A percentile compares a stretch with the other conserved stretches of the same genome.
These are phyloP conservation scores for Mesopsocus fuscifrons DNA, from an alignment of 2,888 invertebrate species.

Conservation along the genomic window DNA sequence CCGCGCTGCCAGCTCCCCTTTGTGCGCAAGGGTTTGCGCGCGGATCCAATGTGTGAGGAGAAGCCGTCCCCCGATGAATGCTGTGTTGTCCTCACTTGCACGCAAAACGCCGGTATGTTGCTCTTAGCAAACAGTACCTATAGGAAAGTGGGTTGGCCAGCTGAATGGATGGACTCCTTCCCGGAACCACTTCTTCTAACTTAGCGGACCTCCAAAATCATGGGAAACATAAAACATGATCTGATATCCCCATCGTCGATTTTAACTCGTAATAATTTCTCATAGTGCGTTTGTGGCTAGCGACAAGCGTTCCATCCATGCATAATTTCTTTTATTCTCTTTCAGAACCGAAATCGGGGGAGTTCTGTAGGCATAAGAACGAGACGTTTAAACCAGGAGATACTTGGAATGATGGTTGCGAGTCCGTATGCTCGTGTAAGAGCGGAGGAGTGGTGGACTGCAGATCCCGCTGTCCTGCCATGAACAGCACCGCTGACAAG, in stretches of 20 bases:
- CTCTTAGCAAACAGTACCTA: background rate
- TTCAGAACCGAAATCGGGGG: slow-evolving; percentile 24
- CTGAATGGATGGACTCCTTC: no score
- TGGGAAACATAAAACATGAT: no score
- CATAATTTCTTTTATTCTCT: no score
- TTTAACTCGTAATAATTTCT: no score
- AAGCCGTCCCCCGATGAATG: slow-evolving; percentile 50
- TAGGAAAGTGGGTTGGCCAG: no score
- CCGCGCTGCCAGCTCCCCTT: slow-evolving; percentile 50
- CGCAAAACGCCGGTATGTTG: slow-evolving; percentile 33
- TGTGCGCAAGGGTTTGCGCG: slow-evolving; percentile 40
- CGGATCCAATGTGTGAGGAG: slow-evolving; percentile 54
- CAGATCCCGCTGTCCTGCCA: slow-evolving; percentile 41
- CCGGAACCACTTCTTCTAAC: no score
- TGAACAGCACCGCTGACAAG: slow-evolving; percentile 29
- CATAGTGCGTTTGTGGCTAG: no score
- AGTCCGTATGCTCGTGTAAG: slow-evolving; percentile 57
- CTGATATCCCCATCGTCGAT: no score
- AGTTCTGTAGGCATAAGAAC: slow-evolving; percentile 45
- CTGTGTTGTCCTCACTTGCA: slow-evolving; percentile 48
- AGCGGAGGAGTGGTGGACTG: slow-evolving; percentile 53
- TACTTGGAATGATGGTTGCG: slow-evolving; percentile 61
- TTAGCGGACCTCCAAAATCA: no score
- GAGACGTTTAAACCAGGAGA: slow-evolving; percentile 51
- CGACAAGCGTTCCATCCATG: no score